Percentiles rank a stretch among this genome's conserved stretches.
phyloP scores from a whole-genome alignment of 1,140 invertebrate species.

The Lepidurus arcticus region DNA sequence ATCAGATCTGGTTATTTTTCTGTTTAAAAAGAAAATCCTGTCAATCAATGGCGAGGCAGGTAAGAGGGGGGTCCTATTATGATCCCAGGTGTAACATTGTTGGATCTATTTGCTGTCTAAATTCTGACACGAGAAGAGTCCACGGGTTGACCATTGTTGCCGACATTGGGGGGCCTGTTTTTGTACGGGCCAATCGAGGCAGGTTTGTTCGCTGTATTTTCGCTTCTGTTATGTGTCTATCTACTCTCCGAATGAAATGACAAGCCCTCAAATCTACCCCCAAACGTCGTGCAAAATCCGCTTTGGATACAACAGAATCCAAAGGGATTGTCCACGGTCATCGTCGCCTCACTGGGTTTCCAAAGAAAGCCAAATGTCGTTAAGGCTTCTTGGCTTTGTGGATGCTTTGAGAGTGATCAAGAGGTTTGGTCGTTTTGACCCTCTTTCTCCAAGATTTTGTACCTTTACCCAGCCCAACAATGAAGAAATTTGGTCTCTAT shows the following conservation, averaged over 20 bases:
- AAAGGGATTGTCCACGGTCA: constrained; percentile 8
- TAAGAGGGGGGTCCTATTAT: constrained; percentile 16
- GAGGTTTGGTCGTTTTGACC: constrained; percentile 7
- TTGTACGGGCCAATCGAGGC: constrained; percentile 7
- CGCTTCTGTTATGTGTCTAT: constrained; percentile 21
- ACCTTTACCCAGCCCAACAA: background rate
- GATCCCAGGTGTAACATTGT: constrained; percentile 19
- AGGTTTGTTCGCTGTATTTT: constrained; percentile 10
- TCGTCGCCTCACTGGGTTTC: constrained; percentile 17
- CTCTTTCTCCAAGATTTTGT: background rate
- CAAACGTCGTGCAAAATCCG: constrained; percentile 18
- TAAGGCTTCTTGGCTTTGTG: constrained; percentile 14
- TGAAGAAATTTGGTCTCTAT: background rate
- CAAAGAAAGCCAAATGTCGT: constrained; percentile 3
- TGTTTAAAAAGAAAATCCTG: background rate
- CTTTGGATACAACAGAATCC: constrained; percentile 15
- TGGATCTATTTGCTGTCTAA: constrained; percentile 16
- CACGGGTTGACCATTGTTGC: constrained; percentile 12
- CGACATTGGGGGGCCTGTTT: background rate
- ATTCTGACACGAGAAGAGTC: constrained; percentile 18
- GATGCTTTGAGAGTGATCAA: background rate
- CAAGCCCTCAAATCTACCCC: constrained; percentile 17
- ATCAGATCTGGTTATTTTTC: constrained; percentile 15
- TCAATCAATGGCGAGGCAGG: constrained; percentile 5
- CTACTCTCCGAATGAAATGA: constrained; percentile 1